Conservation (phyloP, 2,888 invertebrate species). For the Temnothorax ravouxi region DNA sequence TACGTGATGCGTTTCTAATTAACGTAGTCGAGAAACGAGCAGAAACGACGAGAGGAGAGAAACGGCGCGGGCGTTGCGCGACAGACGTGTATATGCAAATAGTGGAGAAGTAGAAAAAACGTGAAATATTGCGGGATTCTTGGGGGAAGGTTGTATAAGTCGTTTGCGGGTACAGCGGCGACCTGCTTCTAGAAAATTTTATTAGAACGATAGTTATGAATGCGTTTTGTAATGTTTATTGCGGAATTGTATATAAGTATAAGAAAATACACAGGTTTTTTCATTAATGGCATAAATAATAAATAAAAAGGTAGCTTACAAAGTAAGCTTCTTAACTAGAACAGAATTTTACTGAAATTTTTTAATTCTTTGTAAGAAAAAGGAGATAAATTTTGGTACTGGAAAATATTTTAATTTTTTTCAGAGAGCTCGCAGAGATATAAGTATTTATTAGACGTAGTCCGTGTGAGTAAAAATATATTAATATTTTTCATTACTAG, state of each 20-base stretch:
- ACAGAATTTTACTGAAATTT: background rate
- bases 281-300: conserved; percentile 11
- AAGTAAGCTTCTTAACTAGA: conserved; percentile 8
- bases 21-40: conserved; percentile 48
- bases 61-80: background rate
- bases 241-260: background rate
- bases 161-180: background rate
- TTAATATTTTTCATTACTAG: conserved; percentile 25
- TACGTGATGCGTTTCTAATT: conserved; percentile 73
- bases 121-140: conserved; percentile 27
- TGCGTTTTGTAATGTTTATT: background rate
- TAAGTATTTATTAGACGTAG: conserved; percentile 12
- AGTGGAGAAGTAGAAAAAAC: background rate
- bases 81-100: background rate
- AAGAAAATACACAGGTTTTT: background rate
- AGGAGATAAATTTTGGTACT: conserved; percentile 8
- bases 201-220: background rate
- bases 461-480: background rate
- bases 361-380: background rate
- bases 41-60: conserved; percentile 30
- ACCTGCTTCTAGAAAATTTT: conserved; percentile 1
- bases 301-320: background rate
- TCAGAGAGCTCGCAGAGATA: background rate
- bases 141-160: background rate
- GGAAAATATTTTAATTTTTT: conserved; percentile 17